phyloP scores from a whole-genome alignment of 2,797 vertebrate genomes.

The Coilia nasus region DNA sequence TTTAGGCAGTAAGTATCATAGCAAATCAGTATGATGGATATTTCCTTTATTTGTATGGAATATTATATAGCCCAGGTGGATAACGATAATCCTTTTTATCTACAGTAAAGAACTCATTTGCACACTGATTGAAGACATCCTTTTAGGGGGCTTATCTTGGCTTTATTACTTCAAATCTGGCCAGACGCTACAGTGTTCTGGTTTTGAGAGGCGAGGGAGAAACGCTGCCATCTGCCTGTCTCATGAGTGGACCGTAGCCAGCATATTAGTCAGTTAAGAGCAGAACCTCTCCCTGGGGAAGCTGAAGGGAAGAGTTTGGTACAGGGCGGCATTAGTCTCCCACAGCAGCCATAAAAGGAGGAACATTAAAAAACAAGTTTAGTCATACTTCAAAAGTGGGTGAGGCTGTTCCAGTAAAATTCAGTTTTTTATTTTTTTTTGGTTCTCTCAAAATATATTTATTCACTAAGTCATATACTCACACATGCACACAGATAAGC shows the following conservation, averaged over 20 bases:
- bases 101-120: neutral
- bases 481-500: too few species aligned
- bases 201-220: neutral
- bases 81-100: neutral
- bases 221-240: neutral
- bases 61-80: neutral
- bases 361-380: neutral
- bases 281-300: neutral
- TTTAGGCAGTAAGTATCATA: too few species aligned
- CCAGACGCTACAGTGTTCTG: neutral
- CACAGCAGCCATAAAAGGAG: neutral
- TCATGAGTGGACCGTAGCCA: neutral
- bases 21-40: too few species aligned
- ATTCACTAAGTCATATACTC: neutral
- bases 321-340: neutral
- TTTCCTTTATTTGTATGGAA: too few species aligned
- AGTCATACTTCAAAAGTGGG: neutral
- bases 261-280: constrained; percentile 8
- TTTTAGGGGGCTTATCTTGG: neutral
- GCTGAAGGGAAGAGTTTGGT: neutral
- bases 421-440: neutral
- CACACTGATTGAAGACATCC: neutral
- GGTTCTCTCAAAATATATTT: neutral
- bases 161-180: neutral
- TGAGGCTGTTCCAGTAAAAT: neutral